These are phyloP conservation scores for Argya squamiceps DNA, from an alignment of 2,797 vertebrate genomes.

Conservation along the genomic window DNA sequence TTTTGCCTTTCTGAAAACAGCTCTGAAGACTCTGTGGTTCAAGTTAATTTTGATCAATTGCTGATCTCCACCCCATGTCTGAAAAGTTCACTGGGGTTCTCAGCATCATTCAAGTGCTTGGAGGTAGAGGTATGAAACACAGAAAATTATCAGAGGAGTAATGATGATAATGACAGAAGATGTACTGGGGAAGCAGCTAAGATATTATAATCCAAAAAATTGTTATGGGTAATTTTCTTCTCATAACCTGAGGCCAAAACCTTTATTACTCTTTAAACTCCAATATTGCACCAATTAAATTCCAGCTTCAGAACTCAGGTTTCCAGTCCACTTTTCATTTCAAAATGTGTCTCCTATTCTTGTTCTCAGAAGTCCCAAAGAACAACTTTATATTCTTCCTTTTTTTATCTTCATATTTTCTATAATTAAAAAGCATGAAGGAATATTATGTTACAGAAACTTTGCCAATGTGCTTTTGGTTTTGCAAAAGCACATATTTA, in stretches of 20 bases:
- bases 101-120: background rate
- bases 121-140: background rate
- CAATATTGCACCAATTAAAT: slow-evolving; percentile 65
- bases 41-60: background rate
- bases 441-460: slow-evolving; percentile 28
- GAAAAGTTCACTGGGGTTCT: background rate
- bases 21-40: background rate
- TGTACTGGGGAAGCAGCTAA: background rate
- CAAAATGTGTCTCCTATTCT: slow-evolving; percentile 29
- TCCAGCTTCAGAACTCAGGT: slow-evolving; percentile 43
- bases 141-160: background rate
- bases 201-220: slow-evolving; percentile 33
- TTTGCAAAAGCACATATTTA: slow-evolving; percentile 8
- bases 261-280: slow-evolving; percentile 70
- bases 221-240: slow-evolving; percentile 56
- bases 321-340: slow-evolving; percentile 61
- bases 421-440: slow-evolving; percentile 55
- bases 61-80: background rate
- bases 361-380: slow-evolving; percentile 34
- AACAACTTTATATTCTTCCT: slow-evolving; percentile 43
- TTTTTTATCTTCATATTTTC: slow-evolving; percentile 49
- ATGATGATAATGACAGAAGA: background rate
- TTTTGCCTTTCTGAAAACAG: slow-evolving; percentile 20
- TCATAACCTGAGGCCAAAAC: slow-evolving; percentile 62
- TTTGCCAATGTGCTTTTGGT: slow-evolving; percentile 18